These are phyloP conservation scores for Neodiprion fabricii DNA, from an alignment of 1,140 invertebrate species.

Conservation along the genomic window DNA sequence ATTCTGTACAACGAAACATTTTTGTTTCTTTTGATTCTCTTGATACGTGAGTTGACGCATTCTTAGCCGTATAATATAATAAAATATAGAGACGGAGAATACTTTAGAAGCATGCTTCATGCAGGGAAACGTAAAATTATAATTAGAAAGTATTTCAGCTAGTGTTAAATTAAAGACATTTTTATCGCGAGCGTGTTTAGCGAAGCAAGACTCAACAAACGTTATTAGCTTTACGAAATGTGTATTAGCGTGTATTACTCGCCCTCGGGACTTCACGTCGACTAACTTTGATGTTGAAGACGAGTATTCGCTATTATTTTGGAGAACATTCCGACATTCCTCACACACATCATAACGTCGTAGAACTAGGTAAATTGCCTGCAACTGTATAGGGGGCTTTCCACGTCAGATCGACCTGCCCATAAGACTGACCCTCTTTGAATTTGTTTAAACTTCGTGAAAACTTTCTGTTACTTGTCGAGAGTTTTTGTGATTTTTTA, in stretches of 20 bases:
- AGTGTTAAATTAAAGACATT: slow-evolving; percentile 12
- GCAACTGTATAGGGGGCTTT: too few species aligned
- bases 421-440: too few species aligned
- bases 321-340: neutral
- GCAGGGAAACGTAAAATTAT: slow-evolving; percentile 16
- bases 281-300: neutral
- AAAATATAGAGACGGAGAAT: neutral
- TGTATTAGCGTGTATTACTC: slow-evolving; percentile 8
- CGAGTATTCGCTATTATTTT: slow-evolving; percentile 2
- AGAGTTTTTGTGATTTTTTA: too few species aligned
- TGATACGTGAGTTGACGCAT: slow-evolving; percentile 6
- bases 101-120: neutral
- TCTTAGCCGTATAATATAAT: slow-evolving; percentile 4
- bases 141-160: neutral
- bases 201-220: neutral
- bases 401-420: too few species aligned
- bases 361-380: neutral
- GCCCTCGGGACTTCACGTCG: slow-evolving; percentile 5
- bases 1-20: neutral
- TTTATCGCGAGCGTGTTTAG: slow-evolving; percentile 2
- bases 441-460: too few species aligned
- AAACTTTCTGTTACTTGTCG: too few species aligned
- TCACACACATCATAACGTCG: neutral
- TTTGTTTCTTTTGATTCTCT: slow-evolving; percentile 1
- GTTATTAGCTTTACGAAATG: slow-evolving; percentile 8